Evolutionary conservation across 2,888 invertebrate genomes (phyloP), one percentile per base, ranked within the genome.

Genomic region (Endomychus coccineus): DNA sequence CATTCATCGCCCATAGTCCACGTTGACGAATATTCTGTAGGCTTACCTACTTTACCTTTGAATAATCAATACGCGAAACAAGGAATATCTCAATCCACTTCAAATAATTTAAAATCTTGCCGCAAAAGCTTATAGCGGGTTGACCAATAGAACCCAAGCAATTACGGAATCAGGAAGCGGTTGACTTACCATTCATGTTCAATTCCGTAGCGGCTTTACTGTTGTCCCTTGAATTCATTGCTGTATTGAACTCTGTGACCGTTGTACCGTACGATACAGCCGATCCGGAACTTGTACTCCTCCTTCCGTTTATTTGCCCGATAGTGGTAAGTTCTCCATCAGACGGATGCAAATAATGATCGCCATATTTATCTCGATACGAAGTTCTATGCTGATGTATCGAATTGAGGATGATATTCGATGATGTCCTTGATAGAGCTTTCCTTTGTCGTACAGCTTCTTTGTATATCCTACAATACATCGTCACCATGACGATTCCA

Each of bases 401-500:
- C 55, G 84, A 85, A 62, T 88, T 88, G 39, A 88, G 62, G 27
- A 88, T 75, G 42, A 87, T 87, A 63, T 88, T 87, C 42, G 85
- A 86, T 32, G 85, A 86, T n/a, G 88, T 88, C 42, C 87, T 71
- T 33, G 86, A 85, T 31, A 88, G 64, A 0, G 87, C 87, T 61
- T 85, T 85, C 42, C 87, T 70, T 59, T 88, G 87, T 24, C 87
- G 70, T 7, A 87, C 80, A 2, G 88, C 87, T 67, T 87, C 87
- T 59, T 85, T 71, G 60, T 80, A 82, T 59, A 89, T 89, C 56
- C 82, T 74, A 68, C 78, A 87, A 68, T 91, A 91, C 83, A 90
- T 91, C 27, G 84, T 83, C 54, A 91, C 79, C 91, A 91, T 91
- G 16, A 91, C 88, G 36, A 89, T 64, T 49, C 89, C 89, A 3